Evolutionary conservation across 2,888 invertebrate genomes (phyloP).

Genomic region (Malachius bipustulatus): DNA sequence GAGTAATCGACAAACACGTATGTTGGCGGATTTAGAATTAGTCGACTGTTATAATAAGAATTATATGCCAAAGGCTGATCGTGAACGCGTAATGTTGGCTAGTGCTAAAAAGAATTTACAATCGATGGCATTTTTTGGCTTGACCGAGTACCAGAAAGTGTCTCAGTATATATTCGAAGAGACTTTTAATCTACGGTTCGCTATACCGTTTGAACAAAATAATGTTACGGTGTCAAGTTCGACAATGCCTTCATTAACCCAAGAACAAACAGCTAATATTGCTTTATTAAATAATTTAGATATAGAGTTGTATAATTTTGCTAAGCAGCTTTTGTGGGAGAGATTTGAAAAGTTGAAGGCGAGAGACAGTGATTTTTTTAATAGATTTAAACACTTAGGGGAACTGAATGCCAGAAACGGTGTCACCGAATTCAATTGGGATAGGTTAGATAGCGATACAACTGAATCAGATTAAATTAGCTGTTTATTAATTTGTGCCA

Average conservation of each 20-base stretch:
- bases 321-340: constrained; percentile 75
- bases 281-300: constrained; percentile 78
- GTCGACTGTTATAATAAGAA: constrained; percentile 92
- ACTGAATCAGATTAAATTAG: too few species aligned
- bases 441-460: constrained; percentile 67
- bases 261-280: constrained; percentile 63
- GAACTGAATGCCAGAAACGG: constrained; percentile 63
- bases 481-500: too few species aligned
- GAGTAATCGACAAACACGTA: constrained; percentile 91
- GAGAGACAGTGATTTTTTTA: constrained; percentile 69
- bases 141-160: constrained; percentile 90
- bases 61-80: constrained; percentile 57
- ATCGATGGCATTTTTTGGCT: constrained; percentile 93
- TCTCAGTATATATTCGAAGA: constrained; percentile 89
- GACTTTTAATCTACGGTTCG: constrained; percentile 82
- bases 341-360: constrained; percentile 72
- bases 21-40: constrained; percentile 90
- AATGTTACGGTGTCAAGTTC: constrained; percentile 80
- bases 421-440: constrained; percentile 82
- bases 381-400: constrained; percentile 73
- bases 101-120: constrained; percentile 93
- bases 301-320: constrained; percentile 86
- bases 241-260: constrained; percentile 64
- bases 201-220: constrained; percentile 83
- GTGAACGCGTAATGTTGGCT: constrained; percentile 77